A percentile compares a stretch with the other conserved stretches of the same genome.
Conservation (phyloP, 1,140 invertebrate genomes). For the Ganaspis sp. region DNA sequence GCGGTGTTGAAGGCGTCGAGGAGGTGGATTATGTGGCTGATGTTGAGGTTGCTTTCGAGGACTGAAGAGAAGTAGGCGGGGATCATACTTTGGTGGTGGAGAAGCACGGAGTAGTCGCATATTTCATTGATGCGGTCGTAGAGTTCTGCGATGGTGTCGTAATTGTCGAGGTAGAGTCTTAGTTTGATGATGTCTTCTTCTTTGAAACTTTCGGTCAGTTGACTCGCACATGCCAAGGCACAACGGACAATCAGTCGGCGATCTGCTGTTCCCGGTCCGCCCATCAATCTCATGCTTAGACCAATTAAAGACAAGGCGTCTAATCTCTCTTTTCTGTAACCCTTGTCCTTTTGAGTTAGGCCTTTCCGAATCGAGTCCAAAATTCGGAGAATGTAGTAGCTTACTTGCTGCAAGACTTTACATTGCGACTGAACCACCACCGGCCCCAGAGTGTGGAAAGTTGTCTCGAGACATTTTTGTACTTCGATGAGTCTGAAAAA, state of each 20-base stretch:
- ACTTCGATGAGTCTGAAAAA: conserved; percentile 84
- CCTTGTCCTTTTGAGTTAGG: conserved; percentile 76
- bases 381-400: conserved; percentile 77
- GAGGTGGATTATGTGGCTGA: conserved; percentile 66
- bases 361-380: conserved; percentile 78
- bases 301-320: conserved; percentile 82
- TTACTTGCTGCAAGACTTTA: conserved; percentile 79
- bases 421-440: conserved; percentile 71
- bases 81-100: conserved; percentile 72
- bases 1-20: conserved; percentile 69
- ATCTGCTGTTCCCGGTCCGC: conserved; percentile 80
- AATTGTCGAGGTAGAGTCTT: conserved; percentile 66
- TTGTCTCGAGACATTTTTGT: conserved; percentile 86
- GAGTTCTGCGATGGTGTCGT: conserved; percentile 68
- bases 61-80: conserved; percentile 68
- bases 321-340: conserved; percentile 79
- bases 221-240: conserved; percentile 77
- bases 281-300: conserved; percentile 79
- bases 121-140: conserved; percentile 59
- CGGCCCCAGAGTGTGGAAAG: conserved; percentile 73
- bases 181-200: conserved; percentile 69
- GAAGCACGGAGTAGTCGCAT: conserved; percentile 69
- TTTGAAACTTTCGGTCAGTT: conserved; percentile 69
- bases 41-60: conserved; percentile 59
- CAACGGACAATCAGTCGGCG: conserved; percentile 78